Evolutionary conservation across 2,113 vertebrate genomes (phyloP), one percentile per base, ranked within the genome.

Genomic region (Petrocephalus microphthalmus): DNA sequence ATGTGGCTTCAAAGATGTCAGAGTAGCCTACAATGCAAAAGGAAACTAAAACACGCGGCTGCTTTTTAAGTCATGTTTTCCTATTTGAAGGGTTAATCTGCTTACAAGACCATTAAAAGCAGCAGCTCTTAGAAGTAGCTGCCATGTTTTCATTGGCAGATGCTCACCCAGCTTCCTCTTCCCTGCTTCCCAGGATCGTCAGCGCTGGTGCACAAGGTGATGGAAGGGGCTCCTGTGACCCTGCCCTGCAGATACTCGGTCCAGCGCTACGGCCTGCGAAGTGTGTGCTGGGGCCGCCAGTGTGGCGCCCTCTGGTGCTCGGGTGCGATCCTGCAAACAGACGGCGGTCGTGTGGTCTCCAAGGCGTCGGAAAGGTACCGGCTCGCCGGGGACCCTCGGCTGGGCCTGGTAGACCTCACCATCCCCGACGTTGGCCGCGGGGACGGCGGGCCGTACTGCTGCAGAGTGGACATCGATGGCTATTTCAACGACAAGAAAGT

Each of bases 271-370:
- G 95, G 95, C 1, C 88, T 94, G 88, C 95, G 93, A 67, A 93
- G 95, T 52, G 95, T 95, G 11, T 96, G 95, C 86, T 96, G 95
- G 95, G 95, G 95, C 6, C 92, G 95, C 0, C 85, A 93, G 82
- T 96, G 95, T 1, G 95, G 95, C 56, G 94, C 95, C 0, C 95
- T 96, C 91, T 96, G 95, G 95, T 96, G 95, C 91, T 94, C 89
- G 87, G 94, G 94, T 92, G 93, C 95, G 91, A 87, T 96, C 42
- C 91, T 95, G 17, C 95, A 96, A 92, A 95, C 92, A 2, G 95
- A 96, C 45, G 92, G 95, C 90, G 90, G 91, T 7, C 95, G 95
- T 0, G 89, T 95, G 57, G 33, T 95, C 87, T 94, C 94, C 17
- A 94, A 95, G 92, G 90, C 93, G 53, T 90, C 91, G 0, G 95